These are phyloP conservation scores for Entomobrya multifasciata DNA, from an alignment of 2,888 invertebrate species.

Conservation along the genomic window DNA sequence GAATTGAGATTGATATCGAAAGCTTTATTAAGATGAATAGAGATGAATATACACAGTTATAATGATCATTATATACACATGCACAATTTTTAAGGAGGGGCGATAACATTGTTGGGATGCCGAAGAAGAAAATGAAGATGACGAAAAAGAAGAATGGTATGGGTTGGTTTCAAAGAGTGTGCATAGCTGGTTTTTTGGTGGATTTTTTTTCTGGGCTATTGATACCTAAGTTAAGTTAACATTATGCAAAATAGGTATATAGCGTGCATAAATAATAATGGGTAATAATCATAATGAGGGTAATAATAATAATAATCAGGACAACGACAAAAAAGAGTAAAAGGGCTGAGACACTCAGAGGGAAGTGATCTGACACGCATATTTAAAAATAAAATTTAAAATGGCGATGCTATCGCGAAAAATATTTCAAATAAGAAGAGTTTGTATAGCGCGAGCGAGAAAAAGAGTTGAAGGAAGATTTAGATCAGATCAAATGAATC, in stretches of 20 bases:
- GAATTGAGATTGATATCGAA: conserved; percentile 64
- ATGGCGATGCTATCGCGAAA: conserved; percentile 13
- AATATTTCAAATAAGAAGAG: too few species aligned
- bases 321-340: conserved; percentile 14
- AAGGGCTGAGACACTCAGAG: too few species aligned
- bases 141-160: neutral
- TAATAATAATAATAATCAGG: conserved; percentile 39
- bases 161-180: too few species aligned
- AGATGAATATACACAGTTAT: too few species aligned
- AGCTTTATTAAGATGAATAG: conserved; percentile 14
- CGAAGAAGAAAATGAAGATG: neutral
- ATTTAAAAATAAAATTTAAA: conserved; percentile 16
- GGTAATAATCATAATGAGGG: conserved; percentile 53
- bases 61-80: neutral
- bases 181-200: conserved; percentile 12
- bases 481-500: neutral
- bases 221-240: neutral
- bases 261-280: conserved; percentile 48
- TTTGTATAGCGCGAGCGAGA: neutral
- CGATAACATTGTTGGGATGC: too few species aligned
- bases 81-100: conserved; percentile 58
- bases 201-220: neutral
- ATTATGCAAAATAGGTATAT: neutral
- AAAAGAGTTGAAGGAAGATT: neutral
- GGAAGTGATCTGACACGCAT: conserved; percentile 55